Conservation (phyloP, 2,797 vertebrate genomes). For the Atherinosoma microstoma region DNA sequence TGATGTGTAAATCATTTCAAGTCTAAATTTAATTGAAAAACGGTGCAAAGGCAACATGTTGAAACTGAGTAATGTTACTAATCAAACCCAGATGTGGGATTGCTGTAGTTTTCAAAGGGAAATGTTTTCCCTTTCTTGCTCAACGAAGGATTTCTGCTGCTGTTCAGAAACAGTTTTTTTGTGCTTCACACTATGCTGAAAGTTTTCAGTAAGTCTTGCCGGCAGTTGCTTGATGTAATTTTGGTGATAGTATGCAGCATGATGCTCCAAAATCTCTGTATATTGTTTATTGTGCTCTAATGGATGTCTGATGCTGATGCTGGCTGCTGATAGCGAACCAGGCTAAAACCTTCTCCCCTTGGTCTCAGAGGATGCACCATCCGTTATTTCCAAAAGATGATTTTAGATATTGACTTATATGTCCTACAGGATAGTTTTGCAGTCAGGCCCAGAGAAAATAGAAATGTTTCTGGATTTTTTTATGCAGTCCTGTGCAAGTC, state of each 20-base stretch:
- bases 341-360: neutral
- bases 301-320: neutral
- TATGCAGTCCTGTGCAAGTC: too few relatives aligned
- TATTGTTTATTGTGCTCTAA: neutral
- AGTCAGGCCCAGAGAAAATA: neutral
- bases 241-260: neutral
- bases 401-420: neutral
- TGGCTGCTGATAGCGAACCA: neutral
- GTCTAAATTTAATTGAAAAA: too few relatives aligned
- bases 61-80: too few relatives aligned
- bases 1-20: neutral
- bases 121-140: neutral
- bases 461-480: too few relatives aligned
- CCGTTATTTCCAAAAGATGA: neutral
- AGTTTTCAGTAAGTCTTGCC: too few relatives aligned
- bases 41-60: too few relatives aligned
- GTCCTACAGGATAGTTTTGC: neutral
- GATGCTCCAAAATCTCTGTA: neutral
- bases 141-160: neutral
- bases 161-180: neutral
- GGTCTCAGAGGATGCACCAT: neutral
- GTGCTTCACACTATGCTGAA: too few relatives aligned
- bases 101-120: neutral
- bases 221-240: neutral
- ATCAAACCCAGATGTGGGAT: too few relatives aligned